These are phyloP conservation scores for Psittacula derbiana DNA, from an alignment of 2,797 vertebrate genomes.

Conservation along the genomic window DNA sequence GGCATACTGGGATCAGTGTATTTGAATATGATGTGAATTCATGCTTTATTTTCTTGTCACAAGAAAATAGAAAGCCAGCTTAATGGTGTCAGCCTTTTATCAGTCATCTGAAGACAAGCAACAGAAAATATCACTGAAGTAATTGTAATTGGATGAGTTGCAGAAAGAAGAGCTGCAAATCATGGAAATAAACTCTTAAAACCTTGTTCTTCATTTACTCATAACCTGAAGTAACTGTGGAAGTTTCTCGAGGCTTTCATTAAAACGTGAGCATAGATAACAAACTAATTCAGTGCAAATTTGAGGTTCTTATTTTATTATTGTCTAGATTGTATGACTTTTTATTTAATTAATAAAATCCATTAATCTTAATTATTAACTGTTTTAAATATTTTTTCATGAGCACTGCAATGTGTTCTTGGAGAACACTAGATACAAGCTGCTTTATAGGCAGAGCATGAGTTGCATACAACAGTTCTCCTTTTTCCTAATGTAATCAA, in stretches of 20 bases:
- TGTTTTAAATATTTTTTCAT: not conserved
- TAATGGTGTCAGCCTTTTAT: not conserved
- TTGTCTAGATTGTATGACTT: not conserved
- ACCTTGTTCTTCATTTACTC: not conserved
- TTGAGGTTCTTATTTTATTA: not conserved
- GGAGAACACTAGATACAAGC: not conserved
- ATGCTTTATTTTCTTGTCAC: not conserved
- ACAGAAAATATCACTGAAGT: not conserved
- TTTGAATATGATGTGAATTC: not conserved
- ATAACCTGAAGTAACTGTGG: not conserved
- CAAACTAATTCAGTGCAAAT: not conserved
- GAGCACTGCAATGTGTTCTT: not conserved
- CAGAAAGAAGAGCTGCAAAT: not conserved
- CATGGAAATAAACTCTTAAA: not conserved
- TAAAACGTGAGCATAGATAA: not conserved
- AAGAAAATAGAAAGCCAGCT: not conserved
- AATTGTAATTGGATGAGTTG: not conserved
- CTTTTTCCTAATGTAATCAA: not conserved
- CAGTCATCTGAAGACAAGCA: not conserved
- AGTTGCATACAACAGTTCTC: not conserved
- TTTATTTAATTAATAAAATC: not conserved
- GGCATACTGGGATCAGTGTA: not conserved
- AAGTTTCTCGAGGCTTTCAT: not conserved
- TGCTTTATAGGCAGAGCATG: not conserved
- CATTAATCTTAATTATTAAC: not conserved